Evolutionary conservation across 2,888 invertebrate species (phyloP).

Genomic region (Orthosia gothica): DNA sequence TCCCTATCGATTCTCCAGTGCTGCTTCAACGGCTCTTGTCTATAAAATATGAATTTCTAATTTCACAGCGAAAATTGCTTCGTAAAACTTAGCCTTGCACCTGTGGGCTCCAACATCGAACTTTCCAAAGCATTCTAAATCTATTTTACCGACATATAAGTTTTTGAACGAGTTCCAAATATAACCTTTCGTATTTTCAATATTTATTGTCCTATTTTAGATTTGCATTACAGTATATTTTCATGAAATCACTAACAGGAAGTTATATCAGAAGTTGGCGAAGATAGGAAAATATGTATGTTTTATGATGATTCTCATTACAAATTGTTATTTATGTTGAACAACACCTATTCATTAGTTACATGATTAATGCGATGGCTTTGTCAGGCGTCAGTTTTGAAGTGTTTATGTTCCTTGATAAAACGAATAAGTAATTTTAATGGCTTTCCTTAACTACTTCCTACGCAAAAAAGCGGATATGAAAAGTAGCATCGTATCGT

Average conservation of each 20-base stretch:
- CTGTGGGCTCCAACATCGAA: conserved; percentile 66
- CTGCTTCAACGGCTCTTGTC: conserved; percentile 34
- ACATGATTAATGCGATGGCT: conserved; percentile 23
- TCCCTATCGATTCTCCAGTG: conserved; percentile 39
- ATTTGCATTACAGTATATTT: conserved; percentile 63
- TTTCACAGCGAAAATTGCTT: conserved; percentile 73
- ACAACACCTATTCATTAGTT: conserved; percentile 19
- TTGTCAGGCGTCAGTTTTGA: conserved; percentile 6
- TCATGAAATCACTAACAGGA: conserved; percentile 56
- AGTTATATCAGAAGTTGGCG: conserved; percentile 52
- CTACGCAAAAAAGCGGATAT: conserved; percentile 52
- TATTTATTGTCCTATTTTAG: conserved; percentile 78
- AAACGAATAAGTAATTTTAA: conserved; percentile 46
- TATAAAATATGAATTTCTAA: conserved; percentile 69
- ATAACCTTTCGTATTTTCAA: conserved; percentile 72
- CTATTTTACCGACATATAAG: conserved; percentile 75
- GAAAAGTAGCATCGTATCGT: conserved; percentile 36
- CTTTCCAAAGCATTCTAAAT: conserved; percentile 73
- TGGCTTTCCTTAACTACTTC: conserved; percentile 46
- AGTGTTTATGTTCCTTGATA: conserved; percentile 38
- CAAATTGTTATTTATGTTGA: conserved; percentile 24
- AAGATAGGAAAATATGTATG: conserved; percentile 29
- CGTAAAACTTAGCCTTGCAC: conserved; percentile 75
- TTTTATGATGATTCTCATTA: conserved; percentile 9
- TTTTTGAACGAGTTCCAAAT: conserved; percentile 82